phyloP scores from a whole-genome alignment of 2,797 vertebrate genomes.

The Brotogeris chrysoptera region DNA sequence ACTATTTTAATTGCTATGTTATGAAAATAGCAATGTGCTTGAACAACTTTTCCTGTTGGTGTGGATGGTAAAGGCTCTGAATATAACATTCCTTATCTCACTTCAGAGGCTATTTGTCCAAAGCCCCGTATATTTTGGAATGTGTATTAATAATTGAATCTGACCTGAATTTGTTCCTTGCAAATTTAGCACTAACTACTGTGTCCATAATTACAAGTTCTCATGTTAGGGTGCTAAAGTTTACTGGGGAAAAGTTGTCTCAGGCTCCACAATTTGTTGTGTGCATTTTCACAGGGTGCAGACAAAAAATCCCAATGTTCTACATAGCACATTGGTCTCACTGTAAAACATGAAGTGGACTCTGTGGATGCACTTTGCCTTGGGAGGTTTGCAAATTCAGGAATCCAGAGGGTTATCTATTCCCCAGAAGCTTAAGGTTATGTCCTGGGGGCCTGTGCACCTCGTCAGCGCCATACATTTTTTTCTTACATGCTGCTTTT shows the following conservation, averaged over 20 bases:
- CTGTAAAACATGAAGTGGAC: neutral
- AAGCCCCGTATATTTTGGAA: neutral
- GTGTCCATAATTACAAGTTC: neutral
- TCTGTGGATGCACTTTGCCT: neutral
- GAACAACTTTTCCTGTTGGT: neutral
- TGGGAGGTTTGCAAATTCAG: neutral
- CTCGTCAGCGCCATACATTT: neutral
- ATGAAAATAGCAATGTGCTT: neutral
- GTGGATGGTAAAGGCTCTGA: neutral
- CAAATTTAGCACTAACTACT: neutral
- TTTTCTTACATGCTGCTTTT: neutral
- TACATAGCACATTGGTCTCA: neutral
- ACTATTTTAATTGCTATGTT: neutral
- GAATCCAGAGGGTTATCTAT: neutral
- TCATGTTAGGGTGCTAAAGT: neutral
- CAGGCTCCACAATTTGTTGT: neutral
- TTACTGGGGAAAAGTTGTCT: neutral
- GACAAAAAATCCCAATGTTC: neutral
- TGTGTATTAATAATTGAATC: neutral
- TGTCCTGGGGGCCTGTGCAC: neutral
- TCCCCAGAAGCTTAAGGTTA: neutral
- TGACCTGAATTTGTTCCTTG: neutral
- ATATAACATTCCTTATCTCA: neutral
- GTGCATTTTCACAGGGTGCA: slow-evolving; percentile 1
- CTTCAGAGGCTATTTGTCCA: neutral